Evolutionary conservation across 2,888 invertebrate species (phyloP), one percentile per base, ranked within the genome.

Genomic region (Polydrusus cervinus): DNA sequence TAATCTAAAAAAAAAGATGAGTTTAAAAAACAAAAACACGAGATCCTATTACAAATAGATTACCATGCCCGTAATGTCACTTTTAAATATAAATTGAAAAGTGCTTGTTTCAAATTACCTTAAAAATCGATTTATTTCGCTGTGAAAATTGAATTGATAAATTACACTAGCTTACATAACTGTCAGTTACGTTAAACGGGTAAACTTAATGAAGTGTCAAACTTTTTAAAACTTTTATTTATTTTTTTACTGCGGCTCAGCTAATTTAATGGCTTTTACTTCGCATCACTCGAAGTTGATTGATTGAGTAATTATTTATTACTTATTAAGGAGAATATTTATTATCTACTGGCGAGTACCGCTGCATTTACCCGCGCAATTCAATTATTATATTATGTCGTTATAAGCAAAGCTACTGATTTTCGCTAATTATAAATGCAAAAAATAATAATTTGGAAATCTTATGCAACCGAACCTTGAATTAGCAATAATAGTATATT

Each of bases 151-250:
- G 71, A 64, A 71, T 53, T 71, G 71, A 71, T 71, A 71, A 71
- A 71, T 71, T 71, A 51, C 40, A 62, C 49, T 20, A 38, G 71
- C 64, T 71, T 64, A 53, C 71, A 61, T 70, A 49, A 70, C 69
- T 70, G 69, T 49, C 69, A 70, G 71, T 71, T 71, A 43, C 64
- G 55, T 64, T 62, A 64, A 71, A 71, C 71, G 71, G 64, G 62
- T 53, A 62, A 49, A 71, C 71, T 64, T 71, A 71, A 71, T 71
- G 71, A 71, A 71, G 71, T 71, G 71, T 71, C 71, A 62, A 71
- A 71, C 62, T 71, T 71, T 70, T 71, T 64, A 8, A 64, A 71
- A 71, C 71, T 71, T 71, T 71, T 71, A 71, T 71, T 71, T 71
- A 62, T 71, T 64, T 64, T 71, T 53, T 64, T 53, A 16, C 34